Conservation (phyloP, 2,113 vertebrate genomes). For the Smithornis capensis region DNA sequence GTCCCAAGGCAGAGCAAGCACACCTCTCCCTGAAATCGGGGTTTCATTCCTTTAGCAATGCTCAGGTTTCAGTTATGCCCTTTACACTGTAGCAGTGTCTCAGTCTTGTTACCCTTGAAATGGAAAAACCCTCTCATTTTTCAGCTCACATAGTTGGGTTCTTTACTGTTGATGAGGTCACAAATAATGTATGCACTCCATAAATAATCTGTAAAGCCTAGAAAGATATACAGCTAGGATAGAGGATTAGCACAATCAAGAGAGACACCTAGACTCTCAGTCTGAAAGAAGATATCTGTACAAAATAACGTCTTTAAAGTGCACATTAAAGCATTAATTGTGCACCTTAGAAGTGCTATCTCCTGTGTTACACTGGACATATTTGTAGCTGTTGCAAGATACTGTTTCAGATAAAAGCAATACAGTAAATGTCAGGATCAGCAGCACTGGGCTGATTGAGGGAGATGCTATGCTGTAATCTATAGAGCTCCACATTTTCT, state of each 20-base stretch:
- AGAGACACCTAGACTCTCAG: background rate
- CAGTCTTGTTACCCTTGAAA: background rate
- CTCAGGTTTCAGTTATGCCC: background rate
- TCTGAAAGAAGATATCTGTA: background rate
- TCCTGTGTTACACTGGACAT: background rate
- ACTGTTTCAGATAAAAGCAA: background rate
- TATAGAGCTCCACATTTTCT: background rate
- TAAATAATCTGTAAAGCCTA: background rate
- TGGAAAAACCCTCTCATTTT: background rate
- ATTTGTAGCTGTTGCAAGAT: background rate
- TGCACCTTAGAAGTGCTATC: background rate
- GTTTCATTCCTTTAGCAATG: background rate
- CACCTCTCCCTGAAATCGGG: background rate
- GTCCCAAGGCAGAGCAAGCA: background rate
- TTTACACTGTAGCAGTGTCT: background rate
- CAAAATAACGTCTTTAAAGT: background rate
- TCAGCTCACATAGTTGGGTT: background rate
- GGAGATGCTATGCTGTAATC: background rate
- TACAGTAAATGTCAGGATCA: background rate
- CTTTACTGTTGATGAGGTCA: background rate
- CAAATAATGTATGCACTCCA: background rate
- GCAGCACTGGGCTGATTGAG: fast-evolving
- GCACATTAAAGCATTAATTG: background rate
- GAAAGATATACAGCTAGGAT: background rate
- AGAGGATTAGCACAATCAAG: background rate